phyloP scores from a whole-genome alignment of 2,888 invertebrate species.

The Hyposoter dolosus region DNA sequence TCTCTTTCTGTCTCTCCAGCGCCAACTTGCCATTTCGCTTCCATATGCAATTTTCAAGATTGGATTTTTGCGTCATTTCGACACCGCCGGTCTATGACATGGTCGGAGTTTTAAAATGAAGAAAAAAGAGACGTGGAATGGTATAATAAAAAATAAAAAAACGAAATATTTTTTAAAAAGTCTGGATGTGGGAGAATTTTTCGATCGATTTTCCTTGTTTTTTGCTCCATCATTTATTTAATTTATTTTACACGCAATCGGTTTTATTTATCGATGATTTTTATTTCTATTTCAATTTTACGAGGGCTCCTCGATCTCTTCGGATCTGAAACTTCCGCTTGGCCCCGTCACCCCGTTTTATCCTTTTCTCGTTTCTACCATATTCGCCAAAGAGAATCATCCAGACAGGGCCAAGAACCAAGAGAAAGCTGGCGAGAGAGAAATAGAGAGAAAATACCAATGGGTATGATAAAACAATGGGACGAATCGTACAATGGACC shows the following conservation, averaged over 20 bases:
- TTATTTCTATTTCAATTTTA: no score
- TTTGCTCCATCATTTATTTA: no score
- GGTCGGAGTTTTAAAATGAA: conserved; percentile 43
- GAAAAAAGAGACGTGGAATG: neutral
- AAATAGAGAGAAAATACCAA: conserved; percentile 36
- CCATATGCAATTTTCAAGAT: conserved; percentile 72
- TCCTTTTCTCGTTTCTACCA: no score
- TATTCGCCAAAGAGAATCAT: conserved; percentile 5
- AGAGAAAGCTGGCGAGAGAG: neutral
- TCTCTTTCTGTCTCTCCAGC: conserved; percentile 1
- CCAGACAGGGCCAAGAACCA: neutral
- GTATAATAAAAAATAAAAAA: neutral
- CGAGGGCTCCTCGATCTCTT: no score
- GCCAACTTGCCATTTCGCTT: conserved; percentile 51
- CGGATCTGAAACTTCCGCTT: no score
- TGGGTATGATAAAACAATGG: conserved; percentile 80
- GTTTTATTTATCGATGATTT: no score
- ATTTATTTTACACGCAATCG: no score
- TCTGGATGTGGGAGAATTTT: conserved; percentile 5
- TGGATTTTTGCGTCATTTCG: conserved; percentile 71
- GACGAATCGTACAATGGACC: conserved; percentile 76
- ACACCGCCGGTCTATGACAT: conserved; percentile 62
- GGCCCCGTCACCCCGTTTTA: no score
- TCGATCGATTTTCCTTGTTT: neutral
- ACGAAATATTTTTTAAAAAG: conserved; percentile 7